Base-by-base conservation (phyloP, 2,888 invertebrate species). In the Trileptium ribeirensis region DNA sequence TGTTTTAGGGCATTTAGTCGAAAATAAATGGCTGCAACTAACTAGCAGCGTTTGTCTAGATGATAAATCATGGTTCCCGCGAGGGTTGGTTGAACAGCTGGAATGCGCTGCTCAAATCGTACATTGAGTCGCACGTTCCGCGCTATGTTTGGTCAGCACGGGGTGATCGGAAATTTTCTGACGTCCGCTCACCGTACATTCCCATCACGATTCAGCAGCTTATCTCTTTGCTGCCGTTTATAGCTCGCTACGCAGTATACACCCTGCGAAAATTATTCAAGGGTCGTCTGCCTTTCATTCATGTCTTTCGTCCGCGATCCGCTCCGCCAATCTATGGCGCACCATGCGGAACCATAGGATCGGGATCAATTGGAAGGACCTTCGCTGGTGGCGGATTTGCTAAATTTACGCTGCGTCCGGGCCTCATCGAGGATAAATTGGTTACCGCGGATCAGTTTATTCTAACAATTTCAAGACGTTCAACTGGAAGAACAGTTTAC, bases 301-400 rank as follows among this genome's bases (percentile, higher is more conserved):
- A 90, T 84, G 88, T 89, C 37, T 86, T 89, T 67, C 87, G 89
- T 82, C 89, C 89, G 33, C 85, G 89, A 31, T 86, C 86, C 37
- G 89, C 89, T 84, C 88, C 87, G 79, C 89, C 90, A 1, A 89
- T 89, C 80, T 90, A 90, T 86, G 90, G 95, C 82, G 94, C 93
- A 38, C 94, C 94, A 0, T 90, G 94, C 84, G 95, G 95, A 81
- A 94, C 94, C 74, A 93, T 95, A 83, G 95, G 95, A 0, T 91
- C 92, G 84, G 94, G 93, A 0, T 93, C 94, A 0, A 96, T 97
- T 86, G 96, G 96, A 0, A 92, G 96, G 80, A 96, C 96, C 1
- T 97, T 92, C 89, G 93, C 93, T 86, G 91, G 91, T 19, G 97
- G 97, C 31, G 95, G 96, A 89, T 97, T 97, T 90, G 95, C 96